Evolutionary conservation across 2,797 vertebrate genomes (phyloP), one percentile per base, ranked within the genome.

Genomic region (Onychomys arenicola): DNA sequence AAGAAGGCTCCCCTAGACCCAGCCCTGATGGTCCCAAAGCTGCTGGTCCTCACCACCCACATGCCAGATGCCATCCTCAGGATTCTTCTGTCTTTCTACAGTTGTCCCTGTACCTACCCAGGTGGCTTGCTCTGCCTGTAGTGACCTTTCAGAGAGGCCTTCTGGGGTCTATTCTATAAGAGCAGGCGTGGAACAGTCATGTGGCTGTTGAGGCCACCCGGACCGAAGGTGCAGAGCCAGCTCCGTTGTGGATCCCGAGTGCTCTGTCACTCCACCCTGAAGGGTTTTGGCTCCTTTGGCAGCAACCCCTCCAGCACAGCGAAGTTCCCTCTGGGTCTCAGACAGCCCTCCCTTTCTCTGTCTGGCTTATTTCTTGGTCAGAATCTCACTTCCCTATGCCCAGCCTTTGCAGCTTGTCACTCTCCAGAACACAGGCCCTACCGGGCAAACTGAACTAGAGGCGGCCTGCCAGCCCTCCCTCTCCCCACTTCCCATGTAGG

Each of bases 311-410:
- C 37, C 8, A 75, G 37, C 40, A 69, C 0, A 0, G 90, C 90
- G 92, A 40, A 25, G 94, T 87, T 81, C 83, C 78, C 61, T 0
- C 32, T 43, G 34, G 0, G 2, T 59, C 83, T 80, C 93, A 95
- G 95, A 95, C 29, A 0, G 37, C 13, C 69, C 90, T 43, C 49
- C 27, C 63, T 55, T 23, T 78, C 43, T 65, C 91, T 83, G 80
- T 93, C 93, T 96, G 93, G 75, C 83, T 93, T 91, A 91, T 93
- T 89, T 89, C 52, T 95, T 81, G 75, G 86, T 85, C 49, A 81
- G 76, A 94, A 25, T 91, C 71, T 94, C 83, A 83, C 86, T 84
- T 97, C 81, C 71, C n/a, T 32, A 16, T 75, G 59, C 67, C 78
- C 75, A 55, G 59, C 34, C 82, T 89, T 93, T 85, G 61, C 83